phyloP scores from a whole-genome alignment of 2,888 invertebrate genomes.

The Mechanitis mazaeus region DNA sequence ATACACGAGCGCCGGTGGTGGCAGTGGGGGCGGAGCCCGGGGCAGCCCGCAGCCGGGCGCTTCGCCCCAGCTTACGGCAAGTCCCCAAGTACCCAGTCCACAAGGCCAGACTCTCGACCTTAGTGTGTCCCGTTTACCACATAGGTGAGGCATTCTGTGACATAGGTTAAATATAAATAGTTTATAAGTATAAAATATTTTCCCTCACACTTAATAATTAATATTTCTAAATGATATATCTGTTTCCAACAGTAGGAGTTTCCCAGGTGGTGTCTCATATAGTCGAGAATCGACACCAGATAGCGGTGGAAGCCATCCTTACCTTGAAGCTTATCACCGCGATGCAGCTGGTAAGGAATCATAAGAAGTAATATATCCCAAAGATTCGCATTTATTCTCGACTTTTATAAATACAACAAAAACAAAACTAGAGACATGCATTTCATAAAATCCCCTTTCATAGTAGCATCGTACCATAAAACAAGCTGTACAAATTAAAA shows the following conservation, averaged over 20 bases:
- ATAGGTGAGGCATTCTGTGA: slow-evolving; percentile 80
- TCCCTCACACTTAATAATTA: too few species aligned
- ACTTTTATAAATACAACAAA: not conserved
- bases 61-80: slow-evolving; percentile 87
- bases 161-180: slow-evolving; percentile 11
- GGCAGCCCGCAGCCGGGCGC: slow-evolving; percentile 91
- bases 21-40: slow-evolving; percentile 81
- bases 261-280: slow-evolving; percentile 83
- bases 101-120: slow-evolving; percentile 94
- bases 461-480: slow-evolving; percentile 20
- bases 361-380: not conserved
- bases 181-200: slow-evolving; percentile 16
- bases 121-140: slow-evolving; percentile 90
- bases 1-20: slow-evolving; percentile 85
- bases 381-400: not conserved
- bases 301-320: slow-evolving; percentile 89
- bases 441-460: not conserved
- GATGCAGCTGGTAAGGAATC: slow-evolving; percentile 86
- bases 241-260: slow-evolving; percentile 62
- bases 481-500: slow-evolving; percentile 69
- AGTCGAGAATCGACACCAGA: slow-evolving; percentile 93
- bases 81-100: slow-evolving; percentile 93
- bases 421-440: not conserved
- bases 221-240: not conserved
- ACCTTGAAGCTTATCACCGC: slow-evolving; percentile 88